A percentile compares a stretch with the other conserved stretches of the same genome.
Evolutionary conservation across 1,140 invertebrate species (phyloP).

Genomic region (Lepidurus packardi): DNA sequence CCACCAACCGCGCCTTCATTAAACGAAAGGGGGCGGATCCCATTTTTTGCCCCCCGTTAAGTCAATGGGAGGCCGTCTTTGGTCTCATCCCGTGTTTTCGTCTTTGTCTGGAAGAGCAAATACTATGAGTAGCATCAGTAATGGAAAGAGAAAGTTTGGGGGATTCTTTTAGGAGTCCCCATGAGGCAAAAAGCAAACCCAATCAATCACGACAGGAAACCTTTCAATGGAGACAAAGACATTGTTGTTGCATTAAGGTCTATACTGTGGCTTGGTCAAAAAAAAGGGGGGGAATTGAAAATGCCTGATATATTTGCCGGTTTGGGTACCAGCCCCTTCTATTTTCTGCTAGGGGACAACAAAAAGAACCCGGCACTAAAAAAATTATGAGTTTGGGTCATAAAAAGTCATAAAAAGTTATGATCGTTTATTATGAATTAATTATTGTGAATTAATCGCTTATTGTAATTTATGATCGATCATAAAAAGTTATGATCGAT

Average conservation of each 20-base stretch:
- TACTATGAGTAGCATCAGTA: background rate
- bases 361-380: background rate
- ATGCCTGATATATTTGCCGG: background rate
- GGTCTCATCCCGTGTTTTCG: background rate
- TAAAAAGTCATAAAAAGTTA: too few relatives aligned
- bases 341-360: background rate
- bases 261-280: background rate
- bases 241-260: background rate
- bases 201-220: background rate
- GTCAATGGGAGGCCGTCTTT: background rate
- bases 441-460: too few relatives aligned
- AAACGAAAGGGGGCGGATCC: too few relatives aligned
- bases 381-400: too few relatives aligned
- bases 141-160: background rate
- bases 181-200: background rate
- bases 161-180: background rate
- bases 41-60: too few relatives aligned
- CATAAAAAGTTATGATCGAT: too few relatives aligned
- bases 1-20: too few relatives aligned
- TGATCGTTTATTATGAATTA: too few relatives aligned
- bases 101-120: background rate
- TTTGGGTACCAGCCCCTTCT: background rate
- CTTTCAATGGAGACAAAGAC: constrained; percentile 1
- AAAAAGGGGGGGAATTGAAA: background rate
- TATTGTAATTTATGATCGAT: too few relatives aligned